Percentiles rank a stretch among this genome's conserved stretches.
Evolutionary conservation across 2,888 invertebrate species (phyloP).

Genomic region (Eueremaeus valkanovi): DNA sequence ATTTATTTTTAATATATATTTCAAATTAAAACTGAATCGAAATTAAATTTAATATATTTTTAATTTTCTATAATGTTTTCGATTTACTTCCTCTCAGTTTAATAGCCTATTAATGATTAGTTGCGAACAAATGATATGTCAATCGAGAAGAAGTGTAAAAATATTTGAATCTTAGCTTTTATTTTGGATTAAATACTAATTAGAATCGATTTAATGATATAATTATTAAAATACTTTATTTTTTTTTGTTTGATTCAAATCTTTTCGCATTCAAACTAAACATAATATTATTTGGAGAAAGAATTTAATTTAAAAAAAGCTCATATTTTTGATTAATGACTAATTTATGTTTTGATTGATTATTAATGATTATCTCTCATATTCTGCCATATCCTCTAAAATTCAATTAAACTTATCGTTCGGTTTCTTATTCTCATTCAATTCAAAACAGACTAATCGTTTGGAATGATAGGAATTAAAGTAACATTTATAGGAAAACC

Average conservation of each 20-base stretch:
- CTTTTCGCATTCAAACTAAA: background rate
- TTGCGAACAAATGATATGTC: too few species aligned
- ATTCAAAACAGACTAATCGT: background rate
- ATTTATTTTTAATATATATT: too few species aligned
- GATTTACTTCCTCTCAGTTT: too few species aligned
- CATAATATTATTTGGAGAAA: background rate
- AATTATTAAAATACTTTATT: background rate
- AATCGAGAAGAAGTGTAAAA: too few species aligned
- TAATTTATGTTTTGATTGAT: conserved; percentile 14
- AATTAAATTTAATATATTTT: too few species aligned
- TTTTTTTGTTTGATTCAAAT: background rate
- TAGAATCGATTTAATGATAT: background rate
- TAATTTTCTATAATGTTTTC: too few species aligned
- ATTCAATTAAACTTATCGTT: conserved; percentile 9
- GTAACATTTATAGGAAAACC: background rate
- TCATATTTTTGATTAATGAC: background rate
- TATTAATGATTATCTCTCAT: conserved; percentile 12
- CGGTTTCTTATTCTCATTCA: background rate
- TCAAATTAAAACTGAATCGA: too few species aligned
- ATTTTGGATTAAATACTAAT: background rate
- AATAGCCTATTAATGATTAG: too few species aligned
- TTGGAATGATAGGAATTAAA: background rate
- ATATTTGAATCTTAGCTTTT: background rate
- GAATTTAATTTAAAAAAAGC: background rate
- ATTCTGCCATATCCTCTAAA: too few species aligned